phyloP scores from a whole-genome alignment of 1,140 invertebrate species.

The Melanaphis sacchari region DNA sequence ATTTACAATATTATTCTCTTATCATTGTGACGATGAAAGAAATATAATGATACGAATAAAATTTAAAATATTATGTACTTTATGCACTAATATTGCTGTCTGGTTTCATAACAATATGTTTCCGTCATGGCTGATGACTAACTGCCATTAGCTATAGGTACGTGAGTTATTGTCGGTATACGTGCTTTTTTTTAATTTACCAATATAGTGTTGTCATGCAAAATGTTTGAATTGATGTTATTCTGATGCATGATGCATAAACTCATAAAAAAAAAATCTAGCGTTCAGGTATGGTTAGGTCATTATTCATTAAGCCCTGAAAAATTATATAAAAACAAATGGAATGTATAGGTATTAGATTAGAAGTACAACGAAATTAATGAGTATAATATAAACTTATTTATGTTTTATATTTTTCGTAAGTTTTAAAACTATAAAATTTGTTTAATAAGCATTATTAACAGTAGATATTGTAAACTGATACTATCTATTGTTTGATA shows the following conservation, averaged over 20 bases:
- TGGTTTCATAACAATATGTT: not conserved
- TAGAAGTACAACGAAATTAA: not conserved
- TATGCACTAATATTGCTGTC: not conserved
- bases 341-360: not conserved
- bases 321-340: not conserved
- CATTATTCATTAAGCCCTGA: not conserved
- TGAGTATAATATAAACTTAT: not conserved
- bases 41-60: not conserved
- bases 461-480: not conserved
- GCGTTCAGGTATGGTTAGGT: not conserved
- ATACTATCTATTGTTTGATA: not conserved
- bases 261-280: not conserved
- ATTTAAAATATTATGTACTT: not conserved
- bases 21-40: not conserved
- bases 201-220: not conserved
- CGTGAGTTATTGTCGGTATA: not conserved
- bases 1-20: not conserved
- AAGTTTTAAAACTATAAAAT: not conserved
- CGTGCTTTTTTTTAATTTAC: not conserved
- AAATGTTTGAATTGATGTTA: not conserved
- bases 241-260: not conserved
- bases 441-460: not conserved
- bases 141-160: not conserved
- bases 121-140: not conserved
- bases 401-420: not conserved